Evolutionary conservation across 2,888 invertebrate species (phyloP).

Genomic region (Ectropis crepuscularia): DNA sequence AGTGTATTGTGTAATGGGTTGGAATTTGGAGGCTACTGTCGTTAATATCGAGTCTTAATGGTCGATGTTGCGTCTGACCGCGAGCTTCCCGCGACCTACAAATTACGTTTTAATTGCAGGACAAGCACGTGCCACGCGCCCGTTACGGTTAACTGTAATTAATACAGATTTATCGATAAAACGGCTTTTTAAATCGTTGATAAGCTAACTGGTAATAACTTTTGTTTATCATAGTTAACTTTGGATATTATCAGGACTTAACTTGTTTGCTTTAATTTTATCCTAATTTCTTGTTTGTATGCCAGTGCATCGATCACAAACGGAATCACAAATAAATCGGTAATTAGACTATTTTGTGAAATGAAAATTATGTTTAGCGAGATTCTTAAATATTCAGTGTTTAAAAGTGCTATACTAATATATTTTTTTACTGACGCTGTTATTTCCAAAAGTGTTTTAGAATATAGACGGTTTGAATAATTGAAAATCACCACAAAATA

Average conservation of each 20-base stretch:
- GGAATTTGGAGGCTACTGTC: background rate
- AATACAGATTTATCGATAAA: slow-evolving; percentile 1
- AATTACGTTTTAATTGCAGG: slow-evolving; percentile 11
- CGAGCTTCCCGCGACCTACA: slow-evolving; percentile 6
- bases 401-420: too few relatives aligned
- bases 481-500: too few relatives aligned
- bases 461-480: too few relatives aligned
- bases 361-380: too few relatives aligned
- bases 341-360: too few relatives aligned
- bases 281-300: background rate
- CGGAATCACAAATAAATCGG: background rate
- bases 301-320: too few relatives aligned
- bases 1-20: too few relatives aligned
- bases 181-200: background rate
- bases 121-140: slow-evolving; percentile 6
- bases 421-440: too few relatives aligned
- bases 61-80: background rate
- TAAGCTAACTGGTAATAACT: background rate
- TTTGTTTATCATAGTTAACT: background rate
- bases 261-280: background rate
- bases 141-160: slow-evolving; percentile 7
- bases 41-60: slow-evolving; percentile 2
- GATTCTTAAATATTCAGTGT: background rate
- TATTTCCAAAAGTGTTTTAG: too few relatives aligned
- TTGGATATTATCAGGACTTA: background rate